Evolutionary conservation across 2,888 invertebrate genomes (phyloP).

Genomic region (Megamerina dolium): DNA sequence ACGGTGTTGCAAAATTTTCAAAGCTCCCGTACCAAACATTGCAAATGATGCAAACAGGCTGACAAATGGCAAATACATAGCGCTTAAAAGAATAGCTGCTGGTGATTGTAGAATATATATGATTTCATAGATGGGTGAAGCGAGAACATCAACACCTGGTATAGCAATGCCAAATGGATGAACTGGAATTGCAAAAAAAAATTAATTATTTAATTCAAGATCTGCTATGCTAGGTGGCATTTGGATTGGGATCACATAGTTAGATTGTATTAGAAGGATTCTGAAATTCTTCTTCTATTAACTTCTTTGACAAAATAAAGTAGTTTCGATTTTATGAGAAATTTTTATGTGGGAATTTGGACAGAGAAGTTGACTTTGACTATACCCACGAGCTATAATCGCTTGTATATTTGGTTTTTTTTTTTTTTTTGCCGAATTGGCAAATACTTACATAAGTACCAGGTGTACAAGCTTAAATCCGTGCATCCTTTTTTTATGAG

Average conservation of each 20-base stretch:
- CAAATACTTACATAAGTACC: no score
- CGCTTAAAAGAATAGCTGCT: slow-evolving; percentile 28
- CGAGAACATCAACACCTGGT: slow-evolving; percentile 34
- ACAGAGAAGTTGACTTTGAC: no score
- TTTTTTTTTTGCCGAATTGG: no score
- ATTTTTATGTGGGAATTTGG: no score
- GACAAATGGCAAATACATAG: slow-evolving; percentile 42
- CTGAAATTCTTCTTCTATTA: no score
- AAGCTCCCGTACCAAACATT: slow-evolving; percentile 36
- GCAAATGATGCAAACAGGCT: slow-evolving; percentile 40
- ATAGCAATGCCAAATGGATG: slow-evolving; percentile 40
- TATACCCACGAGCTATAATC: no score
- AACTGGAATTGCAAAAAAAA: slow-evolving; percentile 21
- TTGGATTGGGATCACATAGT: no score
- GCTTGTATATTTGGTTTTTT: no score
- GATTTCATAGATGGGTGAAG: slow-evolving; percentile 37
- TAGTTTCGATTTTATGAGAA: no score
- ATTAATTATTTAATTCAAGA: not conserved
- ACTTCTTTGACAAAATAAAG: no score
- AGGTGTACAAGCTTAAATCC: no score
- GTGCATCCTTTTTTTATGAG: no score
- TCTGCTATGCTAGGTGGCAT: not conserved
- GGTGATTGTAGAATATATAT: slow-evolving; percentile 34
- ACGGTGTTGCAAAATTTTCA: slow-evolving; percentile 32
- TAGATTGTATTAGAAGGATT: not conserved